Evolutionary conservation across 2,113 vertebrate species (phyloP), one percentile per base, ranked within the genome.

Genomic region (Panurus biarmicus): DNA sequence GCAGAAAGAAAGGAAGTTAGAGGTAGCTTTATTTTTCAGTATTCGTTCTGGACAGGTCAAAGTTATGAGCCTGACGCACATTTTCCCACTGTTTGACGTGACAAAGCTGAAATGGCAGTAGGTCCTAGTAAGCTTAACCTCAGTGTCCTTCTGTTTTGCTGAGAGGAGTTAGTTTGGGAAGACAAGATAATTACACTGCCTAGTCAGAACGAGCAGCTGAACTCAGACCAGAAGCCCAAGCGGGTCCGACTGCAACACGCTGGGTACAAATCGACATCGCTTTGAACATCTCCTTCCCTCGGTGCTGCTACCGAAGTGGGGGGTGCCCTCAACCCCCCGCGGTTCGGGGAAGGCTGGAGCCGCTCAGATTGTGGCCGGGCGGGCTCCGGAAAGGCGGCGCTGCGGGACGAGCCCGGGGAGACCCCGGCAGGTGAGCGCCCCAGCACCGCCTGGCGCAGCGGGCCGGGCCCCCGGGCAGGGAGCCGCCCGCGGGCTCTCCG

Each of bases 21-120:
- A 19, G 6, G 16, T 5, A 31, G 25, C 28, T 44, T 73, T 60
- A 29, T 85, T 76, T 73, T 83, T 62, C 38, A 35, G 1, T 40
- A 58, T 16, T 65, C 2, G 1, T 33, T 73, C 64, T 44, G 60
- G 54, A 44, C 10, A 25, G 5, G 10, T 22, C 35, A 50, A 31
- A 1, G 1, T 50, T 42, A 24, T 6, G 7, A 54, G 36, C 8
- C 29, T n/a, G 25, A 36, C 16, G 47, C 12, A 3, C 29, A 1
- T 57, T 72, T 81, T 45, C 35, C 44, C 21, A 22, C n/a, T 10
- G 31, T 26, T 79, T 29, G 23, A 21, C 7, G 29, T 10, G 35
- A 42, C 8, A 40, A 58, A 77, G 48, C 47, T 60, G 57, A 62
- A 81, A 71, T 61, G 35, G 29, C 65, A 24, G 14, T 33, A 28